Evolutionary conservation across 2,888 invertebrate species (phyloP), one percentile per base, ranked within the genome.

Genomic region (Hirtodrosophila cameraria): DNA sequence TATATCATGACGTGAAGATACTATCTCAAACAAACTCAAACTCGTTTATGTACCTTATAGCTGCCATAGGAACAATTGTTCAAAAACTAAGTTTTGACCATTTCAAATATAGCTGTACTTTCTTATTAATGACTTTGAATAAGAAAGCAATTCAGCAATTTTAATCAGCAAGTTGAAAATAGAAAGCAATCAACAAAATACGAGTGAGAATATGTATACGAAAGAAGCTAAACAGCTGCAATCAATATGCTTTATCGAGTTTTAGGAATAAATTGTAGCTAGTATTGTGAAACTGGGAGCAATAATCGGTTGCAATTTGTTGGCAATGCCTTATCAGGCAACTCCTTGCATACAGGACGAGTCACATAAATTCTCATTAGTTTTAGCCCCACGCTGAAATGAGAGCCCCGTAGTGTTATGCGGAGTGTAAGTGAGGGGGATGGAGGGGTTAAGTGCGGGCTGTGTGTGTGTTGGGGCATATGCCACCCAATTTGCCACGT

Each of bases 291-390:
- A 11, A 33, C 35, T 13, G 33, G 11, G n/a, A 9, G n/a, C 39
- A 52, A 46, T 52, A 61, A 61, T 70, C 74, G 43, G 69, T 68
- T 57, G 62, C 74, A 73, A 73, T 67, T 67, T 67, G 74, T 67
- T 50, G 45, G 11, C 25, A 35, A 36, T 52, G 35, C 25, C 27
- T 65, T 52, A 65, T 65, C 66, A 23, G 54, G 13, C 16, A 3
- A 1, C 1, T 9, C 12, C 27, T 7, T 9, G 13, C 31, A 13
- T 23, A 18, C 55, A 57, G 74, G 61, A 67, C 61, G 48, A 50
- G 36, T 18, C 53, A 42, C 74, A 71, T 71, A 62, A 58, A 74
- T 74, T 71, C 63, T 63, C 74, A 71, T 71, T 71, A 62, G 74
- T 50, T 73, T 23, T 41, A 23, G 15, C 46, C 61, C 68, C 70